Conservation (phyloP, 2,113 vertebrate genomes). For the Leptobrachium ailaonicum region DNA sequence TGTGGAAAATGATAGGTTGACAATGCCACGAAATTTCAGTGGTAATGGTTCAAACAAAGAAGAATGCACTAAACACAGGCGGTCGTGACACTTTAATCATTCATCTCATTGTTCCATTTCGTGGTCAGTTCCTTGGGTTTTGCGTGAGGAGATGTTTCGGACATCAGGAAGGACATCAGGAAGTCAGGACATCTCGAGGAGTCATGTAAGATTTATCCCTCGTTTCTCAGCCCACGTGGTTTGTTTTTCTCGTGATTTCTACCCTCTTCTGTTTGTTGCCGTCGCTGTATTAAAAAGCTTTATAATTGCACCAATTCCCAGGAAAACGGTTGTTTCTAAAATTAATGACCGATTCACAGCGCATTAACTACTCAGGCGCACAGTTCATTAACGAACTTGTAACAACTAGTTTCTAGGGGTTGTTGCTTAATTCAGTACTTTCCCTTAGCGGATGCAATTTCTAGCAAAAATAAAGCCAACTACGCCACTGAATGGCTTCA, state of each 20-base stretch:
- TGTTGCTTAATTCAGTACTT: constrained; percentile 48
- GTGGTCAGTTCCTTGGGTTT: too few species aligned
- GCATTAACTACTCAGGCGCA: constrained; percentile 56
- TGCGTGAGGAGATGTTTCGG: too few species aligned
- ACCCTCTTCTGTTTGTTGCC: constrained; percentile 16
- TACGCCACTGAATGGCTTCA: constrained; percentile 17
- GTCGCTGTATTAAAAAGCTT: constrained; percentile 23
- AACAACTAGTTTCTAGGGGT: constrained; percentile 50
- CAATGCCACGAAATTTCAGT: too few species aligned
- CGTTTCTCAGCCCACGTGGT: too few species aligned
- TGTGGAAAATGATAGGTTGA: too few species aligned
- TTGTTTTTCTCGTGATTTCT: constrained; percentile 1
- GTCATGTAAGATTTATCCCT: too few species aligned
- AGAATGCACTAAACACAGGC: too few species aligned
- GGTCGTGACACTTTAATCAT: too few species aligned
- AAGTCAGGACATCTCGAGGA: too few species aligned
- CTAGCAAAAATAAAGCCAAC: constrained; percentile 4
- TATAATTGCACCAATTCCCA: constrained; percentile 55
- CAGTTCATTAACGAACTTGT: constrained; percentile 60
- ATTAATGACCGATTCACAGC: constrained; percentile 67
- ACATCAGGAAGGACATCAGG: too few species aligned
- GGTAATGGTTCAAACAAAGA: too few species aligned
- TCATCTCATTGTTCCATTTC: too few species aligned
- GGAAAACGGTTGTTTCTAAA: constrained; percentile 67
- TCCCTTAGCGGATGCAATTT: constrained; percentile 14